Conservation (phyloP, 1,140 invertebrate species). For the Cherax quadricarinatus region DNA sequence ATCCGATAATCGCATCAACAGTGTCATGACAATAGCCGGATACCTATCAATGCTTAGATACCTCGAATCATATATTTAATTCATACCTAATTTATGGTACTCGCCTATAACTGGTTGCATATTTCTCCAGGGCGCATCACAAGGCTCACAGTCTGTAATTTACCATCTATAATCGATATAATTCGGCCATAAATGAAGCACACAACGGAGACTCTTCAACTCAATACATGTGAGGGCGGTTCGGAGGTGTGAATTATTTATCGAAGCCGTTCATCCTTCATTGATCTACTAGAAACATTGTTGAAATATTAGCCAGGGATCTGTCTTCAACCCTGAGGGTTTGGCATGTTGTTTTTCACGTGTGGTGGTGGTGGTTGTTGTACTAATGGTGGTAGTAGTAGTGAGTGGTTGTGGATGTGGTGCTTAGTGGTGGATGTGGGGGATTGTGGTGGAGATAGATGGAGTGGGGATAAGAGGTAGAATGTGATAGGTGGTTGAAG, state of each 20-base stretch:
- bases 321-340: no score
- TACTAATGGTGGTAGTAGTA: no score
- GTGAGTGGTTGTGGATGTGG: not conserved
- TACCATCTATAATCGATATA: constrained; percentile 32
- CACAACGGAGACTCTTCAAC: not conserved
- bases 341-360: no score
- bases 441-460: no score
- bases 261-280: not conserved
- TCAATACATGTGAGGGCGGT: not conserved
- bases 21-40: not conserved
- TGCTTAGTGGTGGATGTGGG: not conserved
- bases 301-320: not conserved
- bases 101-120: not conserved
- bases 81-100: not conserved
- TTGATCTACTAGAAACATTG: not conserved
- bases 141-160: constrained; percentile 23
- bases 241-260: not conserved
- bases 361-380: no score
- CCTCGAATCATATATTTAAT: not conserved
- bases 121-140: not conserved
- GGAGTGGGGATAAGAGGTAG: no score
- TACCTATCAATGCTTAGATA: no score
- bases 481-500: not conserved
- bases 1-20: not conserved
- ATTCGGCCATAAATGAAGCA: constrained; percentile 15